phyloP scores from a whole-genome alignment of 2,888 invertebrate genomes.

The Drosophila koepferae region DNA sequence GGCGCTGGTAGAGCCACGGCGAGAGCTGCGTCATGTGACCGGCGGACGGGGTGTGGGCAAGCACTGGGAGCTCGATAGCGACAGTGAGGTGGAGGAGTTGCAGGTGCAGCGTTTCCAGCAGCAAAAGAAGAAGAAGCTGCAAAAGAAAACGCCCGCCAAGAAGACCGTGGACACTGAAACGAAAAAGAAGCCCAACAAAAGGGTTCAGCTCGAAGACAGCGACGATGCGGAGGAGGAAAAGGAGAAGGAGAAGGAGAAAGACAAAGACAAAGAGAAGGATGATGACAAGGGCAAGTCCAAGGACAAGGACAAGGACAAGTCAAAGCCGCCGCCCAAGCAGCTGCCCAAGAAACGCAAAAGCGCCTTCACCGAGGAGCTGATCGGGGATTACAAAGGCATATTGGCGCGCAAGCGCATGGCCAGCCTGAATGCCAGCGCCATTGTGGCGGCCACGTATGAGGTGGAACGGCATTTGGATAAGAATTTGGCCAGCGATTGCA shows the following conservation, averaged over 20 bases:
- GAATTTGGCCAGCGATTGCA: constrained; percentile 82
- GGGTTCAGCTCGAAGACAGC: constrained; percentile 31
- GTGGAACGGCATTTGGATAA: constrained; percentile 86
- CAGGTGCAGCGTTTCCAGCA: constrained; percentile 75
- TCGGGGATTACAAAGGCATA: constrained; percentile 91
- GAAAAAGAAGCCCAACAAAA: constrained; percentile 27
- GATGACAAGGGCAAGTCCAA: neutral
- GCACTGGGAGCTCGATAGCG: constrained; percentile 92
- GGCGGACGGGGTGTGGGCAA: constrained; percentile 93
- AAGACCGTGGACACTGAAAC: constrained; percentile 14
- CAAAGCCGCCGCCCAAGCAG: constrained; percentile 82
- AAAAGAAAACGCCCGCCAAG: constrained; percentile 52
- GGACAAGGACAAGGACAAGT: constrained; percentile 30
- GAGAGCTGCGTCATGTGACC: constrained; percentile 90
- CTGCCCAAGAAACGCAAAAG: constrained; percentile 85
- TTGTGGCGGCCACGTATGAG: constrained; percentile 95
- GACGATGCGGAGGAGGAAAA: constrained; percentile 39
- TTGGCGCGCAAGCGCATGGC: constrained; percentile 96
- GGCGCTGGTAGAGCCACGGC: constrained; percentile 82
- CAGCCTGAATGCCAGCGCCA: constrained; percentile 95
- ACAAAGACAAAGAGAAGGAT: constrained; percentile 23
- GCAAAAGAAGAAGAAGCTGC: constrained; percentile 73
- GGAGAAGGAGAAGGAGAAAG: constrained; percentile 59
- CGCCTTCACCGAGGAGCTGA: constrained; percentile 85
- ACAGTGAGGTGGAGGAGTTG: constrained; percentile 82